Evolutionary conservation across 1,140 invertebrate genomes (phyloP).

Genomic region (Drosophila sechellia): DNA sequence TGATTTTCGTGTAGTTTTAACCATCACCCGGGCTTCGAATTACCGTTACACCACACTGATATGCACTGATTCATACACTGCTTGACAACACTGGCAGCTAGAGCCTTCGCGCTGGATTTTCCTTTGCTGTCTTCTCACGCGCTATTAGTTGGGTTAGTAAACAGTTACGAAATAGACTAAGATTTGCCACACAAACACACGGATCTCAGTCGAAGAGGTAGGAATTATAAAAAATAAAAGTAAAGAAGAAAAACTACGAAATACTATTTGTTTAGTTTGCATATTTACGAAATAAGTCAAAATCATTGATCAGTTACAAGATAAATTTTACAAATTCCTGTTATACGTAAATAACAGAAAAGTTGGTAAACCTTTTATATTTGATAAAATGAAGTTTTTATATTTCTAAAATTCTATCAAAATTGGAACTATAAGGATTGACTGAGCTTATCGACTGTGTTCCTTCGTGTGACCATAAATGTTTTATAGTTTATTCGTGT

Average conservation of each 20-base stretch:
- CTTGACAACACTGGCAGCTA: slow-evolving; percentile 24
- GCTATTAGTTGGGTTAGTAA: slow-evolving; percentile 58
- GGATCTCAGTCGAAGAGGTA: slow-evolving; percentile 7
- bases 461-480: neutral
- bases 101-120: neutral
- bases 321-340: too few relatives aligned
- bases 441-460: slow-evolving; percentile 9
- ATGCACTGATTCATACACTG: slow-evolving; percentile 22
- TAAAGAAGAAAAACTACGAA: too few relatives aligned
- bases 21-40: slow-evolving; percentile 39
- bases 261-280: too few relatives aligned
- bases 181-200: slow-evolving; percentile 23
- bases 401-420: too few relatives aligned
- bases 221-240: too few relatives aligned
- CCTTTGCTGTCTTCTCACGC: slow-evolving; percentile 9
- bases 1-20: slow-evolving; percentile 20
- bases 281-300: neutral
- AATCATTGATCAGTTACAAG: neutral
- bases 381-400: neutral
- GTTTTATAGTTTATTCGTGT: slow-evolving; percentile 33
- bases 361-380: too few relatives aligned
- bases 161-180: slow-evolving; percentile 38
- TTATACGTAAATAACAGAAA: too few relatives aligned
- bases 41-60: slow-evolving; percentile 36
- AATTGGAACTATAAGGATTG: too few relatives aligned